Evolutionary conservation across 2,888 invertebrate species (phyloP).

Genomic region (Bellardia bayeri): DNA sequence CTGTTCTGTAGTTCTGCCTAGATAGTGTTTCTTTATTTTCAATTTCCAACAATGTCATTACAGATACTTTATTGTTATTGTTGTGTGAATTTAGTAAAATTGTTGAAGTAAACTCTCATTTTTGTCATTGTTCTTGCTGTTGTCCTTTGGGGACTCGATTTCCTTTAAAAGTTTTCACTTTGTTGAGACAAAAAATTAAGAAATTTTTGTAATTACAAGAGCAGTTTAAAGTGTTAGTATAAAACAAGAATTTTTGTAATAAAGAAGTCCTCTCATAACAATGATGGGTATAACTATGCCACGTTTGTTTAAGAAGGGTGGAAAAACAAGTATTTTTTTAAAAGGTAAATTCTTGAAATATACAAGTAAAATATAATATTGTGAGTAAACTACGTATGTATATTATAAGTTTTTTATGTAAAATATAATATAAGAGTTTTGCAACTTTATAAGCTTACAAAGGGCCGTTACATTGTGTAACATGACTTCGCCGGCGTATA

Average conservation of each 20-base stretch:
- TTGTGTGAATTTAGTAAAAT: slow-evolving; percentile 30
- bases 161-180: slow-evolving; percentile 32
- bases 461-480: too few relatives aligned
- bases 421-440: too few relatives aligned
- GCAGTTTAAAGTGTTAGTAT: background rate
- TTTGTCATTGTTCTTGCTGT: slow-evolving; percentile 1
- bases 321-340: background rate
- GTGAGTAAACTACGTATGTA: too few relatives aligned
- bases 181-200: background rate
- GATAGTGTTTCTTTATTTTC: slow-evolving; percentile 10
- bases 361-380: background rate
- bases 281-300: background rate
- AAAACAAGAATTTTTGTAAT: background rate
- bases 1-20: background rate
- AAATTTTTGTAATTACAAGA: background rate
- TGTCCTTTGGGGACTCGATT: background rate
- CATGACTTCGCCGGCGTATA: too few relatives aligned
- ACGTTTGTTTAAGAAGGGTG: background rate
- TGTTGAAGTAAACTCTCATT: slow-evolving; percentile 21
- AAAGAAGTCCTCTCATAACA: background rate
- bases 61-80: slow-evolving; percentile 15
- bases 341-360: background rate
- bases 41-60: slow-evolving; percentile 28
- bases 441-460: too few relatives aligned
- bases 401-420: too few relatives aligned